phyloP scores from a whole-genome alignment of 2,888 invertebrate genomes.

The Neoaliturus tenellus region DNA sequence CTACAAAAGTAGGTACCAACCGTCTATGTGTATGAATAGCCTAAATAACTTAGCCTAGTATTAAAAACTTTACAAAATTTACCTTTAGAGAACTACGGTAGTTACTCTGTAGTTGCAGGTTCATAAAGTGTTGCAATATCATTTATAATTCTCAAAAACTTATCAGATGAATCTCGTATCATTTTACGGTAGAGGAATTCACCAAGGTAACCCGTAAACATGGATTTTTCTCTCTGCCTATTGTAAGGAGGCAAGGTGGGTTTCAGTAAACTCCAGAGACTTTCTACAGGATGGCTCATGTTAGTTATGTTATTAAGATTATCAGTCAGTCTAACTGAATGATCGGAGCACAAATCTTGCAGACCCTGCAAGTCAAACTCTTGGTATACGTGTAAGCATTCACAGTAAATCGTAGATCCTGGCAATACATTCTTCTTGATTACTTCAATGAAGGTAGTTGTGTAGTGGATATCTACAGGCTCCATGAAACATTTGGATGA shows the following conservation, averaged over 20 bases:
- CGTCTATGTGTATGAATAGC: too few species aligned
- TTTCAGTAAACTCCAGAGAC: conserved; percentile 50
- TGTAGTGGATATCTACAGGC: conserved; percentile 54
- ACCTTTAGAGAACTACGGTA: too few species aligned
- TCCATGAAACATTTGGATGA: conserved; percentile 45
- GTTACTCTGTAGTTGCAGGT: conserved; percentile 35
- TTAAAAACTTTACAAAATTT: too few species aligned
- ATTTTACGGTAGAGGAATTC: conserved; percentile 48
- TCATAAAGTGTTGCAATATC: conserved; percentile 53
- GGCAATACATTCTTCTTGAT: conserved; percentile 52
- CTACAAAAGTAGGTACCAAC: too few species aligned
- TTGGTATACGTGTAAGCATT: conserved; percentile 45
- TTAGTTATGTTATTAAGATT: conserved; percentile 34
- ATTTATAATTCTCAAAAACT: conserved; percentile 49
- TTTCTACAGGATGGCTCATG: conserved; percentile 33
- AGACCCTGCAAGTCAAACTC: conserved; percentile 50
- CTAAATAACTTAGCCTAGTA: too few species aligned
- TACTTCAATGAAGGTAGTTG: conserved; percentile 53
- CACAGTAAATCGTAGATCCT: conserved; percentile 48
- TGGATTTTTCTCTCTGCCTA: conserved; percentile 51
- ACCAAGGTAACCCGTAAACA: conserved; percentile 55
- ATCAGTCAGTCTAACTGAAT: conserved; percentile 37
- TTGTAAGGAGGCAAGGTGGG: conserved; percentile 54
- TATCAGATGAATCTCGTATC: conserved; percentile 51
- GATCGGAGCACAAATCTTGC: conserved; percentile 42